A percentile compares a stretch with the other conserved stretches of the same genome.
phyloP scores from a whole-genome alignment of 1,140 invertebrate species.

The Bombus waltoni region DNA sequence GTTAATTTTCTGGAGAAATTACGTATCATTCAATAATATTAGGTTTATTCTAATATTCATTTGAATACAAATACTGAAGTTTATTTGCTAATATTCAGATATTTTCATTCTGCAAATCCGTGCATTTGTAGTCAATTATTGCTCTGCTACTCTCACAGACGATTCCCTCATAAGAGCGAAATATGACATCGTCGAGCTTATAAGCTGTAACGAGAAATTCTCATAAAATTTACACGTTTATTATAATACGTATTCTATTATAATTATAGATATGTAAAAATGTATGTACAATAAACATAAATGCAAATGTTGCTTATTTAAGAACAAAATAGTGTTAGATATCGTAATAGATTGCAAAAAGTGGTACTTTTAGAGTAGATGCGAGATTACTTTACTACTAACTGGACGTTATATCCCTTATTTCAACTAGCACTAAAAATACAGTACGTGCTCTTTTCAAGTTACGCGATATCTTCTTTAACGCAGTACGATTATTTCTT shows the following conservation, averaged over 20 bases:
- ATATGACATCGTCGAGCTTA: conserved; percentile 42
- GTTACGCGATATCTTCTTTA: neutral
- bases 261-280: neutral
- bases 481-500: neutral
- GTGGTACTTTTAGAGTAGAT: no score
- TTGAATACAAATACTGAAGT: neutral
- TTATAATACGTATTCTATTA: no score
- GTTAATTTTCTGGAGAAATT: neutral
- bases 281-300: neutral
- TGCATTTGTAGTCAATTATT: neutral
- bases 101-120: neutral
- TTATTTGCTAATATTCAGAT: neutral
- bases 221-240: neutral
- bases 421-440: no score
- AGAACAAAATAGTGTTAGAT: neutral
- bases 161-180: conserved; percentile 34
- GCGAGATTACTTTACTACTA: neutral
- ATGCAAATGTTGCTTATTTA: neutral
- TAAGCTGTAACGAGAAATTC: conserved; percentile 12
- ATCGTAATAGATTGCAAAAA: neutral
- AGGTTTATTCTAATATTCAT: neutral
- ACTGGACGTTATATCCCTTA: no score
- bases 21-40: neutral
- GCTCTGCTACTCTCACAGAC: fast-evolving
- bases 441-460: no score